A percentile compares a stretch with the other conserved stretches of the same genome.
Conservation (phyloP, 2,113 vertebrate genomes). For the Ahaetulla prasina region DNA sequence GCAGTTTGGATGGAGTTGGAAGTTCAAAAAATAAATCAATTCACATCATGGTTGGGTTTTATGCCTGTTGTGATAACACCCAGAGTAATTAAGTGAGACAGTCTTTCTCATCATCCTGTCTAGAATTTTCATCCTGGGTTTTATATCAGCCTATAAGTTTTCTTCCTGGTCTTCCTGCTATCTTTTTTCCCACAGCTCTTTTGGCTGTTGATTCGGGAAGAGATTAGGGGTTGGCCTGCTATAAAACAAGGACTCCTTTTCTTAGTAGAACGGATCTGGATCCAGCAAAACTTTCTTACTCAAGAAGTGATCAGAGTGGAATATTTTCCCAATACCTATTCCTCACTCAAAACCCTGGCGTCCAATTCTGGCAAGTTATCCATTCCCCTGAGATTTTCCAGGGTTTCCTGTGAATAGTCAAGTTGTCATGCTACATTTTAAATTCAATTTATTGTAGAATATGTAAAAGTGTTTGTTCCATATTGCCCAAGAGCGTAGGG, state of each 20-base stretch:
- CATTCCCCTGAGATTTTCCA: neutral
- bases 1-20: neutral
- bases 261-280: too few species aligned
- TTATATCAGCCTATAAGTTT: neutral
- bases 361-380: neutral
- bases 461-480: neutral
- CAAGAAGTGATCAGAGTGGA: neutral
- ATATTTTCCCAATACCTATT: neutral
- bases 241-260: neutral
- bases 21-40: neutral
- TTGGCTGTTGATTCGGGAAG: neutral
- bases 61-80: neutral
- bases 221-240: neutral
- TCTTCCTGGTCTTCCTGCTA: neutral
- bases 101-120: neutral
- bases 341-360: neutral
- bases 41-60: neutral
- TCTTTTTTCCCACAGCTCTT: neutral
- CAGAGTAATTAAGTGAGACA: neutral
- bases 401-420: neutral
- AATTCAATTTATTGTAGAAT: neutral
- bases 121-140: neutral
- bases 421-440: neutral
- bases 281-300: neutral
- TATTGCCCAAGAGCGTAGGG: neutral